Evolutionary conservation across 2,797 vertebrate species (phyloP).

Genomic region (Cirrhinus molitorella): DNA sequence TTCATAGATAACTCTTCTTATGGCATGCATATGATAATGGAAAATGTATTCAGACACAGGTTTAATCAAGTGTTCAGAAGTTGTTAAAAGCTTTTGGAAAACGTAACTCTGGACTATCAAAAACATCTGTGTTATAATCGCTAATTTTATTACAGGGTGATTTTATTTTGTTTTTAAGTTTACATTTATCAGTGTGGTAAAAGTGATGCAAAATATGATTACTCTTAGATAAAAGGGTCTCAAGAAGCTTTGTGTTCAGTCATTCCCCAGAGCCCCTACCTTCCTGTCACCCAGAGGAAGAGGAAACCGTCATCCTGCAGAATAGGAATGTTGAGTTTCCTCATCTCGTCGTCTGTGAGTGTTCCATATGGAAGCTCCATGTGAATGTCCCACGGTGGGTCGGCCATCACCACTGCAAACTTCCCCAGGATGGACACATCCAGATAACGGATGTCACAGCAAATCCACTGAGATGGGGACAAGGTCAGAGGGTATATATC

Average conservation of each 20-base stretch:
- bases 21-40: not conserved
- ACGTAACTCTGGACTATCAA: not conserved
- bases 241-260: not conserved
- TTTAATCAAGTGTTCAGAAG: not conserved
- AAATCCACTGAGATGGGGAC: constrained; percentile 81
- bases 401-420: constrained; percentile 96
- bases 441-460: constrained; percentile 93
- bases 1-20: not conserved
- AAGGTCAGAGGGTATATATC: not conserved
- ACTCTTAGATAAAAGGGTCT: not conserved
- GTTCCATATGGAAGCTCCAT: constrained; percentile 97
- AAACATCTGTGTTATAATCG: not conserved
- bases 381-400: constrained; percentile 97
- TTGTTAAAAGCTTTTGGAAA: not conserved
- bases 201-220: not conserved
- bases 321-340: constrained; percentile 92
- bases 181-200: not conserved
- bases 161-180: not conserved
- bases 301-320: constrained; percentile 95
- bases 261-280: constrained; percentile 72
- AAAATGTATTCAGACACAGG: not conserved
- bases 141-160: not conserved
- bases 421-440: constrained; percentile 95
- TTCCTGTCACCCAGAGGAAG: constrained; percentile 96
- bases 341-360: constrained; percentile 94